Conservation (phyloP, 1,140 invertebrate genomes). For the Acromyrmex heyeri region DNA sequence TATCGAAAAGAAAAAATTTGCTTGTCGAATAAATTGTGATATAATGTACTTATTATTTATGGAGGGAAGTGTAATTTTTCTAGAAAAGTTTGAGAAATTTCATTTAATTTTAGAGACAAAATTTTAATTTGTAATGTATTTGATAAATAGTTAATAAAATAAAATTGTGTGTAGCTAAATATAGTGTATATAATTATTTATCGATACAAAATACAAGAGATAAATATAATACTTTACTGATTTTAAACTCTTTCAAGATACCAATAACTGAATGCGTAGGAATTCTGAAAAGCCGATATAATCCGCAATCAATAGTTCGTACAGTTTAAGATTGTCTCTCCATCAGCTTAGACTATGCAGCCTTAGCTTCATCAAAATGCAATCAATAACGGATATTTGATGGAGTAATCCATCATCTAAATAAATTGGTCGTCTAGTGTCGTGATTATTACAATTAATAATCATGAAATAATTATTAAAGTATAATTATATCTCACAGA, state of each 20-base stretch:
- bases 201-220: background rate
- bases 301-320: slow-evolving; percentile 48
- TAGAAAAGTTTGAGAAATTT: background rate
- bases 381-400: slow-evolving; percentile 58
- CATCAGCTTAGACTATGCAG: background rate
- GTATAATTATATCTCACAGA: background rate
- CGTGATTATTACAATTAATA: slow-evolving; percentile 41
- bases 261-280: slow-evolving; percentile 37
- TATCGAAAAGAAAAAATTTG: background rate
- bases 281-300: slow-evolving; percentile 49
- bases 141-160: background rate
- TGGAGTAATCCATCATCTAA: slow-evolving; percentile 54
- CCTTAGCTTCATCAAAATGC: slow-evolving; percentile 35
- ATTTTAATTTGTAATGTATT: slow-evolving; percentile 17
- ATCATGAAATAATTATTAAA: slow-evolving; percentile 33
- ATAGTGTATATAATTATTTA: background rate
- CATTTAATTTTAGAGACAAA: background rate
- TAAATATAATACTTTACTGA: no score
- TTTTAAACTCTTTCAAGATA: background rate
- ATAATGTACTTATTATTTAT: background rate
- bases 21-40: background rate
- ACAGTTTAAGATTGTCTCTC: slow-evolving; percentile 44
- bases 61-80: background rate
- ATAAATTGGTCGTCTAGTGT: slow-evolving; percentile 18
- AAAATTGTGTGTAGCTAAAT: background rate